Percentiles rank a stretch among this genome's conserved stretches.
phyloP scores from a whole-genome alignment of 2,113 vertebrate genomes.

The Clarias macrocephalus region DNA sequence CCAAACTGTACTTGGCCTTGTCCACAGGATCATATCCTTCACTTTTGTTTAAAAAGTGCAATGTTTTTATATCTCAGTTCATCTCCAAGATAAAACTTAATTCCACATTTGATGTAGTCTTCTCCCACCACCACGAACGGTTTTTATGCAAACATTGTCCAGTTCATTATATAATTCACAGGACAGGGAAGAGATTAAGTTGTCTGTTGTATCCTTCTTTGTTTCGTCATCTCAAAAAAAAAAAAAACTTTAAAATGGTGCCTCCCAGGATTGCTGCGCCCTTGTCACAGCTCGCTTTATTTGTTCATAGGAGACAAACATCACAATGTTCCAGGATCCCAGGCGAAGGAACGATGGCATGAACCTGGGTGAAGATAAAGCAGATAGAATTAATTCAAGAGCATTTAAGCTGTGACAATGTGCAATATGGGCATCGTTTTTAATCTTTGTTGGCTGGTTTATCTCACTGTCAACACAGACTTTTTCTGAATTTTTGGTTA shows the following conservation, averaged over 20 bases:
- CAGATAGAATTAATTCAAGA: not conserved
- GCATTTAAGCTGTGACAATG: not conserved
- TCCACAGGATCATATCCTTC: not conserved
- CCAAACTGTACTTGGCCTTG: not conserved
- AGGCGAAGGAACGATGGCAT: conserved; percentile 90
- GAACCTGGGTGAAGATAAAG: conserved; percentile 72
- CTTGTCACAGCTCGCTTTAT: conserved; percentile 79
- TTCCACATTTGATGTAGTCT: not conserved
- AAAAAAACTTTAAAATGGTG: conserved; percentile 64
- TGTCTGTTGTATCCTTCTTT: not conserved
- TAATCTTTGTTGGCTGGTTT: not conserved
- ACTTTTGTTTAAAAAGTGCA: not conserved
- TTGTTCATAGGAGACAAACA: conserved; percentile 95
- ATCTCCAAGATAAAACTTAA: conserved; percentile 31
- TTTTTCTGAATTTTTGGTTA: not conserved
- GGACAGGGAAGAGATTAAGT: not conserved
- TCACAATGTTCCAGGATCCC: conserved; percentile 92
- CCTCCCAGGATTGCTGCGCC: conserved; percentile 74
- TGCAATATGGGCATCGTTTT: not conserved
- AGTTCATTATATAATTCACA: not conserved
- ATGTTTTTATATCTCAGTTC: not conserved
- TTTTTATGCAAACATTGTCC: not conserved
- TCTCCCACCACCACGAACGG: not conserved
- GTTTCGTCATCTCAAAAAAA: not conserved
- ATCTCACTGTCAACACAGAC: not conserved